These are phyloP conservation scores for Trichonephila clavipes DNA, from an alignment of 1,140 invertebrate species.

Conservation along the genomic window DNA sequence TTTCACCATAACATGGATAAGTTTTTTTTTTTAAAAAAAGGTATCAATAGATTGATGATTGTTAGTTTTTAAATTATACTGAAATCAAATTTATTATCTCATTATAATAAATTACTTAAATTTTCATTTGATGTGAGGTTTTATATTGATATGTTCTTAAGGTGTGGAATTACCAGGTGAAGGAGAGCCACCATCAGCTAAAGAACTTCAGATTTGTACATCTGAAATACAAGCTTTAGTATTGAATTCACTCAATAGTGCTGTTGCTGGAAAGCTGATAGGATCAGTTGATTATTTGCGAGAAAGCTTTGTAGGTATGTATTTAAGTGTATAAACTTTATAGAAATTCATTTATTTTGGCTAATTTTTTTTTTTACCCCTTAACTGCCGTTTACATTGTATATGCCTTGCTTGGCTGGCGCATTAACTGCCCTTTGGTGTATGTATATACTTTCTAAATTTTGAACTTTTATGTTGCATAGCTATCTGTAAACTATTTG, in stretches of 20 bases:
- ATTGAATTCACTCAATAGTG: constrained; percentile 87
- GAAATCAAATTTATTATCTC: too few species aligned
- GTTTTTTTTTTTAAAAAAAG: too few species aligned
- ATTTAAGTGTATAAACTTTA: neutral
- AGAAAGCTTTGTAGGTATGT: constrained; percentile 87
- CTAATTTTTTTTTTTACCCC: neutral
- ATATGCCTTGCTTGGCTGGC: too few species aligned
- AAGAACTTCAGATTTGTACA: constrained; percentile 83
- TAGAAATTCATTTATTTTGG: neutral
- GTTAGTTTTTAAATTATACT: too few species aligned
- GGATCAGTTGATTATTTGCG: constrained; percentile 91
- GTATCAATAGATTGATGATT: too few species aligned
- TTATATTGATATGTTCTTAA: constrained; percentile 65
- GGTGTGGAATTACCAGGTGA: constrained; percentile 80
- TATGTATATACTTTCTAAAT: too few species aligned
- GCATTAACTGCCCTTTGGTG: too few species aligned
- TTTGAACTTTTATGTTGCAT: too few species aligned
- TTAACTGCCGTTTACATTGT: too few species aligned
- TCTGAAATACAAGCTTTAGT: constrained; percentile 91
- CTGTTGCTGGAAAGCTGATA: constrained; percentile 90
- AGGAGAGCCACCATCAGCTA: constrained; percentile 78
- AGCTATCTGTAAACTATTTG: too few species aligned
- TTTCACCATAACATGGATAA: too few species aligned
- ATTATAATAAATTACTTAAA: too few species aligned
- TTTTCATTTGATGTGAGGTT: neutral